These are phyloP conservation scores for Triops cancriformis DNA, from an alignment of 1,140 invertebrate genomes.

Conservation along the genomic window DNA sequence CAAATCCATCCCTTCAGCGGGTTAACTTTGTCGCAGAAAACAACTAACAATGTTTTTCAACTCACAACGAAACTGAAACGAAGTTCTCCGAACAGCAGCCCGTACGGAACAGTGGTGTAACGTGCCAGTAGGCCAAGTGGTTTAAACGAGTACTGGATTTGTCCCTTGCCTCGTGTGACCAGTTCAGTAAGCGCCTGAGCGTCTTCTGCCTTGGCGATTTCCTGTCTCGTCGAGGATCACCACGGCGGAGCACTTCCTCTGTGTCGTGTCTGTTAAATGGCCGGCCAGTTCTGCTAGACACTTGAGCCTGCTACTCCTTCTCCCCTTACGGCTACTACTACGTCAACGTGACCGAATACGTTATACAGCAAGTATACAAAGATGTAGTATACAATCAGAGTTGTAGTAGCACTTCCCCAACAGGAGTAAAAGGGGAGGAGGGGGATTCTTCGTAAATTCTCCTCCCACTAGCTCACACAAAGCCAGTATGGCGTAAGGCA, in stretches of 20 bases:
- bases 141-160: not conserved
- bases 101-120: too few species aligned
- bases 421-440: not conserved
- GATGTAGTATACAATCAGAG: not conserved
- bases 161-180: not conserved
- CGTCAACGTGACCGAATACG: not conserved
- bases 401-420: not conserved
- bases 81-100: too few species aligned
- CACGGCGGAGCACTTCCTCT: conserved; percentile 7
- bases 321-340: conserved; percentile 4
- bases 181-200: conserved; percentile 9
- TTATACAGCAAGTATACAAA: not conserved
- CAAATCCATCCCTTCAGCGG: not conserved
- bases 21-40: too few species aligned
- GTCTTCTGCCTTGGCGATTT: not conserved
- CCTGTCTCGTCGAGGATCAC: conserved; percentile 6
- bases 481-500: not conserved
- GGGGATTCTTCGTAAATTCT: not conserved
- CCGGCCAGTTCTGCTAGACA: not conserved
- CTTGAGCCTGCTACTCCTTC: conserved; percentile 9
- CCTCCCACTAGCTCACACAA: not conserved
- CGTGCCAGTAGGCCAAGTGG: too few species aligned
- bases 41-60: too few species aligned
- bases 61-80: too few species aligned
- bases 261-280: conserved; percentile 1